These are phyloP conservation scores for Oophaga sylvatica DNA, from an alignment of 2,797 vertebrate species.

Conservation along the genomic window DNA sequence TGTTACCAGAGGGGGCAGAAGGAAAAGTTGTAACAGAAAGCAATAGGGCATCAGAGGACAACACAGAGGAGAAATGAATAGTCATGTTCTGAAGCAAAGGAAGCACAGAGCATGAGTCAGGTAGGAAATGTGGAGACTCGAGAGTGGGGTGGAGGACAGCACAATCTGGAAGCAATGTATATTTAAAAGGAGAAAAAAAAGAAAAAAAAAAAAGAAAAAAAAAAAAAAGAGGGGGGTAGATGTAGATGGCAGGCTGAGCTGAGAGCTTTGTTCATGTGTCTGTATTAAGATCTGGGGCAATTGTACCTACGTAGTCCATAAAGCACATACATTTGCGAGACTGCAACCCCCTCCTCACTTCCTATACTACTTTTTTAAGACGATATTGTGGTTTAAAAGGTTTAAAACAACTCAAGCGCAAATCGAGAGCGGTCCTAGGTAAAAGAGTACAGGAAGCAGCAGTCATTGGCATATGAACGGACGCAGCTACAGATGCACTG, in stretches of 20 bases:
- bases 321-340: background rate
- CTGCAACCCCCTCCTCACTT: background rate
- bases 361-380: slow-evolving; percentile 2
- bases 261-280: background rate
- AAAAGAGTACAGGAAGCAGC: slow-evolving; percentile 1
- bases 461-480: background rate
- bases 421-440: background rate
- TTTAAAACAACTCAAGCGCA: background rate
- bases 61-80: background rate
- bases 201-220: too few relatives aligned
- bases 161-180: background rate
- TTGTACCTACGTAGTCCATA: too few relatives aligned
- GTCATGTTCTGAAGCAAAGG: background rate
- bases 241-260: background rate
- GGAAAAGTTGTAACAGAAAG: background rate
- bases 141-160: background rate
- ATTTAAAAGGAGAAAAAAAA: too few relatives aligned
- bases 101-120: background rate
- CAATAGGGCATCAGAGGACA: background rate
- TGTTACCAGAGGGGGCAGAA: background rate
- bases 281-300: background rate
- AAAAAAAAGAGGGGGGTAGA: background rate
- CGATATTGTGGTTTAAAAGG: background rate
- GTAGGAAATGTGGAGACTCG: background rate
- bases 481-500: background rate